Conservation (phyloP, 1,140 invertebrate genomes). For the Scylla paramamosain region DNA sequence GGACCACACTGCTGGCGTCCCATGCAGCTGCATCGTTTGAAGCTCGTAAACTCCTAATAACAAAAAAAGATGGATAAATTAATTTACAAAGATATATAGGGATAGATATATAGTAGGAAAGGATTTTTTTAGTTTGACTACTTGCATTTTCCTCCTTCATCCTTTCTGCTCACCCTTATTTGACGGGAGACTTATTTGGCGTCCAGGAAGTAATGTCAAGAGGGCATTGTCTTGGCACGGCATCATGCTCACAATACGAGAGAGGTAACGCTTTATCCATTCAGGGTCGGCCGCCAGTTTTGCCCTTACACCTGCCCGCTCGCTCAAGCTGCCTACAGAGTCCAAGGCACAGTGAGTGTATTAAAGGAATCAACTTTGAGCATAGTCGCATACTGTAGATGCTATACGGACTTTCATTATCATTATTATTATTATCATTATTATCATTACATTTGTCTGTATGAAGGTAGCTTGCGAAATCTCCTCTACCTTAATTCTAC, state of each 20-base stretch:
- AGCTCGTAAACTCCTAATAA: slow-evolving; percentile 59
- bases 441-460: too few species aligned
- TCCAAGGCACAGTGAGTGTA: too few species aligned
- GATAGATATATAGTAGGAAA: background rate
- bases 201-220: slow-evolving; percentile 77
- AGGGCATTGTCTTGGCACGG: slow-evolving; percentile 79
- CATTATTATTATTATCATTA: too few species aligned
- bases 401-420: too few species aligned
- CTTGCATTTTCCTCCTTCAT: background rate
- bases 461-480: too few species aligned
- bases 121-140: background rate
- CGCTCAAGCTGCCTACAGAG: slow-evolving; percentile 79
- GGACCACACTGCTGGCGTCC: slow-evolving; percentile 27
- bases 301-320: slow-evolving; percentile 79
- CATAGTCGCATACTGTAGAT: background rate
- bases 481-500: background rate
- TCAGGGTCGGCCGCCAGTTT: slow-evolving; percentile 78
- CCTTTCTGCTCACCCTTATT: slow-evolving; percentile 66
- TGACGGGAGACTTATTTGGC: slow-evolving; percentile 72
- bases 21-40: slow-evolving; percentile 45
- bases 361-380: background rate
- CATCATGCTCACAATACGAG: slow-evolving; percentile 78
- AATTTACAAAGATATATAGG: background rate
- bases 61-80: background rate
- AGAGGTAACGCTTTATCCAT: slow-evolving; percentile 79